Evolutionary conservation across 2,113 vertebrate genomes (phyloP).

Genomic region (Anoura caudifer): DNA sequence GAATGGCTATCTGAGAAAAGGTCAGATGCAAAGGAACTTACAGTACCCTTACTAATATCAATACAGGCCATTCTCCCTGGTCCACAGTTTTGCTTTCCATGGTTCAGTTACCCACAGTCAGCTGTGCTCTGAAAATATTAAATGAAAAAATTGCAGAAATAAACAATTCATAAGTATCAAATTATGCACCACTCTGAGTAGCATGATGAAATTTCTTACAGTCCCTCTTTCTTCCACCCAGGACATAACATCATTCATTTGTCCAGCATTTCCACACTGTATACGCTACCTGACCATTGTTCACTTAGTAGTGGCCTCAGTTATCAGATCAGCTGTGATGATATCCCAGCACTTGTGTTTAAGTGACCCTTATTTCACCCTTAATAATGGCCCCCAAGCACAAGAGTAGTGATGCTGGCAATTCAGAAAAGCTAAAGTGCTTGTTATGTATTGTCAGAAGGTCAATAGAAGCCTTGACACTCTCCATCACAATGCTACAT

Average conservation of each 20-base stretch:
- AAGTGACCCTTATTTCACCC: neutral
- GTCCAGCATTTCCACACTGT: neutral
- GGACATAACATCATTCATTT: neutral
- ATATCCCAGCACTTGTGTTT: neutral
- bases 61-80: neutral
- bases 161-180: neutral
- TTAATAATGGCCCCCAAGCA: neutral
- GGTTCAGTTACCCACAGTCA: neutral
- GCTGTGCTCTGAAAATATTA: neutral
- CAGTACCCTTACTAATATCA: neutral
- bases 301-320: neutral
- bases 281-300: neutral
- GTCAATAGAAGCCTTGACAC: neutral
- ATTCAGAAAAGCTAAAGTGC: neutral
- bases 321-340: neutral
- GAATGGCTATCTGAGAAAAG: neutral
- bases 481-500: neutral
- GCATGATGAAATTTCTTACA: neutral
- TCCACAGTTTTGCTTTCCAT: neutral
- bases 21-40: neutral
- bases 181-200: neutral
- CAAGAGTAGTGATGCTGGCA: neutral
- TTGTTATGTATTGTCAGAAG: neutral
- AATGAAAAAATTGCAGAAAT: neutral
- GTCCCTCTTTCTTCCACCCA: neutral